Base-by-base conservation (phyloP, 1,140 invertebrate species). In the Drosophila dunni region DNA sequence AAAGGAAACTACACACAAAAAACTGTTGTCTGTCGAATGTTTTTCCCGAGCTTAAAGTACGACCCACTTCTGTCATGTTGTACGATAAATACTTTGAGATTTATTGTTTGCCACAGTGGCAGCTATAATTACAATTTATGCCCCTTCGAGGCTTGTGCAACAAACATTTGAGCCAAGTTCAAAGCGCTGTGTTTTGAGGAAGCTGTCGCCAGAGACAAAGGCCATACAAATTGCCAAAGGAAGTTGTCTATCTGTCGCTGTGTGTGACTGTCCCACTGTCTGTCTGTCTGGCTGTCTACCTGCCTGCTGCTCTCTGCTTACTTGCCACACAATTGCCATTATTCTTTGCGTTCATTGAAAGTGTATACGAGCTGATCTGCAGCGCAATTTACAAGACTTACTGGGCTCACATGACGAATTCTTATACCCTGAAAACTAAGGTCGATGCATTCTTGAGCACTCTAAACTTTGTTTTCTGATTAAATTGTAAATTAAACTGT, bases 41-140 rank as follows among this genome's bases (percentile, higher is more conserved):
- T 57, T 48, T 64, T 13, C 60, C 54, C 36, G 8, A 56, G 36
- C 54, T 29, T 38, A 36, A 70, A 68, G 58, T 70, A 62, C 83
- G 84, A 88, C 83, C 83, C 83, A 88, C 83, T 88, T 88, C 83
- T 88, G 83, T 88, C 83, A 88, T 88, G 83, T 88, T 89, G 79
- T 56, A 82, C 82, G 82, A 88, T 88, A 88, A 88, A 88, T 88
- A 88, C 79, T 66, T 68, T 70, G 64, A 88, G 83, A 88, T 88
- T 88, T 88, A 88, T 88, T 88, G 83, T 88, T 79, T 75, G 79
- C 68, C 62, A 78, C 83, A 62, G 83, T 80, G 83, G 84, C 83
- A 89, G 80, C 83, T 84, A 88, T 88, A 88, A 88, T 88, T 88
- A 88, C 83, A 83, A 88, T 88, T 88, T 88, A 88, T 88, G 84